Conservation (phyloP, 2,888 invertebrate genomes). For the Stomorhina lunata region DNA sequence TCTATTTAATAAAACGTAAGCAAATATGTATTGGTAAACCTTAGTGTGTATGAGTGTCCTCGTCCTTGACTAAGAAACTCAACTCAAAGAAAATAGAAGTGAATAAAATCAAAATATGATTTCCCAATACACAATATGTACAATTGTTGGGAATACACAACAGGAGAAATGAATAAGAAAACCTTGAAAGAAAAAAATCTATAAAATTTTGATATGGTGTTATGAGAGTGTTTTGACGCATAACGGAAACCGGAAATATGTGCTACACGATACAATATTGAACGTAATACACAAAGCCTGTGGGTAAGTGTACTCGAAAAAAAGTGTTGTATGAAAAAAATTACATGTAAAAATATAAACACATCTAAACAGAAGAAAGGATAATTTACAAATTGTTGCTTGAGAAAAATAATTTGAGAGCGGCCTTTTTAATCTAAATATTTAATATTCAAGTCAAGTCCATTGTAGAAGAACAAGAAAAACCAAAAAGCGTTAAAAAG, state of each 20-base stretch:
- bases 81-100: slow-evolving; percentile 53
- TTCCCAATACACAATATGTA: slow-evolving; percentile 21
- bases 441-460: slow-evolving; percentile 47
- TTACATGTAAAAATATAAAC: background rate
- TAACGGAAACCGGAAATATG: slow-evolving; percentile 67
- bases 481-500: background rate
- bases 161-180: background rate
- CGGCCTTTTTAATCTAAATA: slow-evolving; percentile 3
- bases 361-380: background rate
- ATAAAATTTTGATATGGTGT: slow-evolving; percentile 34
- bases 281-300: background rate
- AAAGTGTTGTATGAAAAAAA: background rate
- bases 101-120: slow-evolving; percentile 40
- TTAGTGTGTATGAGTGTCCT: background rate
- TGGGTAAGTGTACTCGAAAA: background rate
- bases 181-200: background rate
- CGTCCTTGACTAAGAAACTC: slow-evolving; percentile 56
- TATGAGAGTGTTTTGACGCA: slow-evolving; percentile 62
- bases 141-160: background rate
- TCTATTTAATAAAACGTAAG: too few relatives aligned
- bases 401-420: background rate
- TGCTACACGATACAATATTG: slow-evolving; percentile 1
- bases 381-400: slow-evolving; percentile 32
- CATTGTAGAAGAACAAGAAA: slow-evolving; percentile 16
- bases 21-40: too few relatives aligned